Base-by-base conservation (phyloP, 2,797 vertebrate genomes). In the Kryptolebias ocellatus region DNA sequence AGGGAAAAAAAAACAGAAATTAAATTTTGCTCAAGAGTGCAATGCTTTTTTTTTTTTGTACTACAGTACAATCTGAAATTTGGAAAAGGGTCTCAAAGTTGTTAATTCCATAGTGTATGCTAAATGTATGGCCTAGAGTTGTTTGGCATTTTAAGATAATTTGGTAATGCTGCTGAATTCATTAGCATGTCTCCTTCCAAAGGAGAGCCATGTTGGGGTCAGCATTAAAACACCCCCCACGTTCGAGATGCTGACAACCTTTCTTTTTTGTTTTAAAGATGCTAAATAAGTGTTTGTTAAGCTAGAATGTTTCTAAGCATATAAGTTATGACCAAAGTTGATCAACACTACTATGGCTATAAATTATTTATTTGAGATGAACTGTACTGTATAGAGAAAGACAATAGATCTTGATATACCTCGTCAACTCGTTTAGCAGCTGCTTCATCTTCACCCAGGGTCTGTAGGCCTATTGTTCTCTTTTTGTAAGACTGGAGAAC, bases 271-370 rank as follows among this genome's bases (percentile, higher is more conserved):
- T 76, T 78, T 78, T 89, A 86, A 90, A 90, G 84, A 92, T 90
- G 88, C 87, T 91, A 88, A 88, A 88, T 90, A 87, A 85, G 88
- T 92, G 89, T 92, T 91, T 89, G 87, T 88, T 86, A 90, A 90
- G 92, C 88, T 92, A 90, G 92, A 92, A 90, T 91, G 90, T 93
- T 92, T 92, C 89, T 89, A 92, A 91, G 89, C 90, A 90, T 92
- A 90, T 93, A 92, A 91, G 89, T 90, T 92, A 90, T 92, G 91
- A 93, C 92, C 92, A 92, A 93, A 93, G 92, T 92, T 93, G 90
- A 93, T 91, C 89, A 90, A 92, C 92, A 93, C 91, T 93, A 92
- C 91, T 93, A 93, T 91, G 91, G 90, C 91, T 92, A 91, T 90
- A 92, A 92, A 91, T 91, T 92, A 92, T 92, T 92, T 93, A 93